These are phyloP conservation scores for Calcarius ornatus DNA, from an alignment of 2,113 vertebrate species.

Conservation along the genomic window DNA sequence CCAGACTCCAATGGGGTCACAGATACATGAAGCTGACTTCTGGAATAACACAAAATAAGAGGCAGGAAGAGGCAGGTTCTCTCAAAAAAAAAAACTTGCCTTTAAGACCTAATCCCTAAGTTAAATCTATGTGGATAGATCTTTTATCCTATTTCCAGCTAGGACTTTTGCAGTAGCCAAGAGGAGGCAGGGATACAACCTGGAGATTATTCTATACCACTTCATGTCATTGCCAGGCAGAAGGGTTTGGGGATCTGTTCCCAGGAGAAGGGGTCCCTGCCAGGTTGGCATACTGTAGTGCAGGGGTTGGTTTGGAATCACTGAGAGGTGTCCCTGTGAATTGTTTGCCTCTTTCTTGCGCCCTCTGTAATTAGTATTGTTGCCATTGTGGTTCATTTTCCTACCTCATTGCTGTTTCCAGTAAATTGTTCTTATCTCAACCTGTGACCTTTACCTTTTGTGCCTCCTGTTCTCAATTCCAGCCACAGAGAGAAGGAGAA, in stretches of 20 bases:
- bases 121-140: not conserved
- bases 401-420: not conserved
- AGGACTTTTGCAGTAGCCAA: not conserved
- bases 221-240: not conserved
- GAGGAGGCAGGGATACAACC: not conserved
- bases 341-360: not conserved
- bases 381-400: not conserved
- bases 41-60: not conserved
- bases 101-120: not conserved
- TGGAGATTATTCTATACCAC: not conserved
- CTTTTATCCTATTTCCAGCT: not conserved
- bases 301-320: rapidly evolving
- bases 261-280: not conserved
- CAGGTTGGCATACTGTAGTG: not conserved
- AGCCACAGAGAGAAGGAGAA: not conserved
- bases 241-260: not conserved
- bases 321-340: not conserved
- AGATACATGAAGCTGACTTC: not conserved
- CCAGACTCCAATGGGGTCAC: not conserved
- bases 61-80: not conserved
- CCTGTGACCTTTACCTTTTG: not conserved
- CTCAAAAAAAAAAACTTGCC: not conserved
- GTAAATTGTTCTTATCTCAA: not conserved
- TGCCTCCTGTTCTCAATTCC: not conserved
- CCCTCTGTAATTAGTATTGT: not conserved